Evolutionary conservation across 2,888 invertebrate genomes (phyloP).

Genomic region (Cephus pulcher): DNA sequence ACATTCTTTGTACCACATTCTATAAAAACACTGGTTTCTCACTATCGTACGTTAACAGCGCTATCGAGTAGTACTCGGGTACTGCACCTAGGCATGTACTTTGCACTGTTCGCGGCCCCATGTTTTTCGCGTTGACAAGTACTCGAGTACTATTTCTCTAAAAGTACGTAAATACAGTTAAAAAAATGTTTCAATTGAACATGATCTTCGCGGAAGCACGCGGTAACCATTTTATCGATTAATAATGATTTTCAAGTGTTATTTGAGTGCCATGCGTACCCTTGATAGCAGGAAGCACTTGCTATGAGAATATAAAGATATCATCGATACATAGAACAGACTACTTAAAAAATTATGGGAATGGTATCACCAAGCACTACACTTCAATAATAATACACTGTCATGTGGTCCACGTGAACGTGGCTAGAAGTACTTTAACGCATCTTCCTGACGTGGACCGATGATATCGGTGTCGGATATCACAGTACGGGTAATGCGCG

Average conservation of each 20-base stretch:
- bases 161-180: neutral
- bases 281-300: neutral
- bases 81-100: neutral
- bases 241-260: neutral
- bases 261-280: neutral
- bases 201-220: neutral
- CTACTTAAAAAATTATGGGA: neutral
- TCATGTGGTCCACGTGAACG: neutral
- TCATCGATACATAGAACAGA: neutral
- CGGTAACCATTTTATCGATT: neutral
- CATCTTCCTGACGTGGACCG: neutral
- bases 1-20: neutral
- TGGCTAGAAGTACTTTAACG: neutral
- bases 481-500: neutral
- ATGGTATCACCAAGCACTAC: neutral
- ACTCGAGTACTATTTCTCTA: neutral
- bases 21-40: neutral
- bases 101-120: neutral
- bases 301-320: neutral
- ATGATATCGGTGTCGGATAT: neutral
- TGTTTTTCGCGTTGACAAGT: neutral
- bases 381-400: neutral
- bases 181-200: neutral
- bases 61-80: neutral
- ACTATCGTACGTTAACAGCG: neutral